phyloP scores from a whole-genome alignment of 2,113 vertebrate genomes.

The Larimichthys polyactis region DNA sequence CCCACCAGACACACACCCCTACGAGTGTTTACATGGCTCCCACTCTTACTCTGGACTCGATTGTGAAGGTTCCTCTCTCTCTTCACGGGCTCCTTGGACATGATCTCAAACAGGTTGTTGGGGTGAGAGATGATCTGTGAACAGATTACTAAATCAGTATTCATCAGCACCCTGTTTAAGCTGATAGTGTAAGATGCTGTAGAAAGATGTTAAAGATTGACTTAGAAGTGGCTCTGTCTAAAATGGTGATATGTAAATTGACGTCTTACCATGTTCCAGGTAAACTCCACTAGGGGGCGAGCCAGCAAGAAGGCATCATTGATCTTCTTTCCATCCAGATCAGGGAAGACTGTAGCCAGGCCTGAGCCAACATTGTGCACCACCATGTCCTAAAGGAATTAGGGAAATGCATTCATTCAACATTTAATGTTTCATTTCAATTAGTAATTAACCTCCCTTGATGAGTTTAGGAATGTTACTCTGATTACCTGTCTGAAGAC shows the following conservation, averaged over 20 bases:
- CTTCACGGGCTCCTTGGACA: constrained; percentile 85
- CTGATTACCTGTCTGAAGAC: constrained; percentile 84
- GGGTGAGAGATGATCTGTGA: constrained; percentile 84
- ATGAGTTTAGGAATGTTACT: not conserved
- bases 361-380: constrained; percentile 85
- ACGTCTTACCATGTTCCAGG: constrained; percentile 82
- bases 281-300: constrained; percentile 85
- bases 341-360: constrained; percentile 83
- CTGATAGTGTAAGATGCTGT: not conserved
- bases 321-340: constrained; percentile 86
- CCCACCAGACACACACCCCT: constrained; percentile 60
- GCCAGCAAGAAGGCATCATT: constrained; percentile 83
- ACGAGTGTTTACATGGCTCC: constrained; percentile 52
- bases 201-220: not conserved
- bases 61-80: constrained; percentile 85
- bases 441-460: not conserved
- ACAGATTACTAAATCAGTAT: constrained; percentile 6
- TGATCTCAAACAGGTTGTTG: constrained; percentile 87
- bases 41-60: constrained; percentile 83
- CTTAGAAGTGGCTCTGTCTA: not conserved
- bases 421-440: not conserved
- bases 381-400: constrained; percentile 80
- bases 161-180: not conserved
- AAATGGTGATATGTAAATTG: not conserved
- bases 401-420: not conserved